Percentiles rank a stretch among this genome's conserved stretches.
Conservation (phyloP, 2,888 invertebrate species). For the Eupithecia subumbrata region DNA sequence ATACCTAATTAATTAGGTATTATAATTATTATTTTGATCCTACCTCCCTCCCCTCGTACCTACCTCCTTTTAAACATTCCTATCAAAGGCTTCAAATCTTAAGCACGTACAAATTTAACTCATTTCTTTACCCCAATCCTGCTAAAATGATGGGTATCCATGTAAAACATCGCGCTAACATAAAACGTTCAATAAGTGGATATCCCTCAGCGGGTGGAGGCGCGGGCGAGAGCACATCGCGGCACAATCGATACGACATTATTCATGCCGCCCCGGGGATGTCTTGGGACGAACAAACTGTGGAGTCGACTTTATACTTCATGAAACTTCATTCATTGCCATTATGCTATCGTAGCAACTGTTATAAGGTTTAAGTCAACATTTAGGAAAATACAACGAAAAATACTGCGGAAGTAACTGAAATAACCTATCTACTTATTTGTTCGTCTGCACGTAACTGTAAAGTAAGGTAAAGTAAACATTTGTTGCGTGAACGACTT, state of each 20-base stretch:
- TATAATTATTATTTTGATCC: no score
- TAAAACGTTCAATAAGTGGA: slow-evolving; percentile 1
- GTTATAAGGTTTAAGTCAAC: no score
- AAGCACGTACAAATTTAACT: background rate
- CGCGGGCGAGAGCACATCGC: background rate
- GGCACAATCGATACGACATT: slow-evolving; percentile 7
- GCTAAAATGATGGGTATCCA: background rate
- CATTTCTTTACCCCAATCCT: background rate
- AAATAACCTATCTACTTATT: no score
- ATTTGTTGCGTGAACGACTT: no score
- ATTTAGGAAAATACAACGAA: no score
- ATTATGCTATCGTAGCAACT: no score
- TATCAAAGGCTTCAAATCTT: background rate
- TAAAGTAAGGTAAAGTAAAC: no score
- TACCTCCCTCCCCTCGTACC: no score
- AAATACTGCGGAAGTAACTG: no score
- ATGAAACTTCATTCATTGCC: no score
- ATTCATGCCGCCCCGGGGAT: slow-evolving; percentile 9
- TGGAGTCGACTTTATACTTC: background rate
- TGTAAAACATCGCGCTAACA: background rate
- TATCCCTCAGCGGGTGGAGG: background rate
- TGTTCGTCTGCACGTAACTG: no score
- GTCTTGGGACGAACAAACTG: background rate
- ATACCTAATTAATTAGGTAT: no score
- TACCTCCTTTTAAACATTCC: background rate